Percentiles rank a stretch among this genome's conserved stretches.
phyloP scores from a whole-genome alignment of 2,888 invertebrate genomes.

The Brachyopa scutellaris region DNA sequence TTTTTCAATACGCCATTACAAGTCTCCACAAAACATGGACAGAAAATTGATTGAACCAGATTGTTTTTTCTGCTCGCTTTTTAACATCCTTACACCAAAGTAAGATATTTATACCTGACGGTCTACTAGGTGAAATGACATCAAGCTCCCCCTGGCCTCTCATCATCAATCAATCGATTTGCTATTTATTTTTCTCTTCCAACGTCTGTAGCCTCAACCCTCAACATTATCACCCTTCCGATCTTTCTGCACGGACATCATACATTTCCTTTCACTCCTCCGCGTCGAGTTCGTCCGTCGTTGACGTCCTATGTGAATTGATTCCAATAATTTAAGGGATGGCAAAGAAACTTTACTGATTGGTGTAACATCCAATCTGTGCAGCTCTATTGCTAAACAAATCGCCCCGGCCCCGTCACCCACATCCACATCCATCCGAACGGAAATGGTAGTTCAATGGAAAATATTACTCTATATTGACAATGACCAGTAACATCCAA shows the following conservation, averaged over 20 bases:
- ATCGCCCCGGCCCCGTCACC: not conserved
- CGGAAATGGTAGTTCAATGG: constrained; percentile 72
- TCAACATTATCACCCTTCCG: constrained; percentile 40
- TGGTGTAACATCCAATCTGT: constrained; percentile 57
- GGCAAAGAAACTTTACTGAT: constrained; percentile 65
- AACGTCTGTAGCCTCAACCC: constrained; percentile 1
- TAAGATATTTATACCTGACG: constrained; percentile 55
- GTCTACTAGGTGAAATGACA: constrained; percentile 68
- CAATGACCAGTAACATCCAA: constrained; percentile 62
- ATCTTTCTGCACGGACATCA: constrained; percentile 37
- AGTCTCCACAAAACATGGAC: constrained; percentile 39
- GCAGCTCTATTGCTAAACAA: constrained; percentile 38
- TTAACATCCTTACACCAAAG: constrained; percentile 35
- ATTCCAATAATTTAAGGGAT: constrained; percentile 58
- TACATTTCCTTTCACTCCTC: constrained; percentile 40
- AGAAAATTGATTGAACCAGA: constrained; percentile 48
- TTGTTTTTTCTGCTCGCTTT: constrained; percentile 26
- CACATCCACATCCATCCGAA: constrained; percentile 17
- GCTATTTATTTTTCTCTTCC: constrained; percentile 56
- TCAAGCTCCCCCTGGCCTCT: constrained; percentile 43
- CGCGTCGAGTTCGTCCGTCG: too few relatives aligned
- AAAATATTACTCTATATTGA: constrained; percentile 69
- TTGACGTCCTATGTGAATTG: constrained; percentile 51
- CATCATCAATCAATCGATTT: constrained; percentile 72
- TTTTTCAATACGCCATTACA: too few relatives aligned